Percentiles rank a stretch among this genome's conserved stretches.
Conservation (phyloP, 2,797 vertebrate genomes). For the Myotis myotis region DNA sequence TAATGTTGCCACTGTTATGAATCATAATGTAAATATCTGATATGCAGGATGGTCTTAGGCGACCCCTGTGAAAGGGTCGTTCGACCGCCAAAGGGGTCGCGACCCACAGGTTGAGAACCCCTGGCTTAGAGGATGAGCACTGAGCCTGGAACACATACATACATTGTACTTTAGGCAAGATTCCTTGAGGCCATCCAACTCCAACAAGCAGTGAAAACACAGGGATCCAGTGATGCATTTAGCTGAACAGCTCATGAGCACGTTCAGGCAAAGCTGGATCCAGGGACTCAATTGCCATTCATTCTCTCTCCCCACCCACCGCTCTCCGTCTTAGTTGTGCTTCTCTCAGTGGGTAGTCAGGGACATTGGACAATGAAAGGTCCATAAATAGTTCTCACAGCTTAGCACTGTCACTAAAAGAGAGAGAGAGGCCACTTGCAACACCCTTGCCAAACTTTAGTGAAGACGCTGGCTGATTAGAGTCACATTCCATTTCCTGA, state of each 20-base stretch:
- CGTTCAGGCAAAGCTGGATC: conserved; percentile 21
- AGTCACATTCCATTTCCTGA: background rate
- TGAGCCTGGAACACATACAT: background rate
- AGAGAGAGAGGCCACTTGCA: background rate
- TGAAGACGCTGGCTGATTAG: background rate
- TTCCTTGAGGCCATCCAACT: background rate
- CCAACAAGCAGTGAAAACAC: background rate
- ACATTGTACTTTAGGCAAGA: background rate
- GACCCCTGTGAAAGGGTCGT: too few relatives aligned
- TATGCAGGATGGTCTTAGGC: too few relatives aligned
- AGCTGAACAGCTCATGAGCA: background rate
- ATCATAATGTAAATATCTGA: too few relatives aligned
- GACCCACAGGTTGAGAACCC: too few relatives aligned
- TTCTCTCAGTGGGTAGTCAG: background rate
- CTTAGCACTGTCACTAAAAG: background rate
- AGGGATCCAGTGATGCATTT: background rate
- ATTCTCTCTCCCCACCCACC: too few relatives aligned
- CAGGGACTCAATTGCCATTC: background rate
- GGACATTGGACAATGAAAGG: background rate
- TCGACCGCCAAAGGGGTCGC: too few relatives aligned
- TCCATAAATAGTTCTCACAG: background rate
- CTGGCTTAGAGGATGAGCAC: background rate
- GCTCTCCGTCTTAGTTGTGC: background rate
- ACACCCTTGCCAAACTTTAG: background rate
- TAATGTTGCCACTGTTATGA: too few relatives aligned